These are phyloP conservation scores for Drosophila meridiana DNA, from an alignment of 2,888 invertebrate species.

Conservation along the genomic window DNA sequence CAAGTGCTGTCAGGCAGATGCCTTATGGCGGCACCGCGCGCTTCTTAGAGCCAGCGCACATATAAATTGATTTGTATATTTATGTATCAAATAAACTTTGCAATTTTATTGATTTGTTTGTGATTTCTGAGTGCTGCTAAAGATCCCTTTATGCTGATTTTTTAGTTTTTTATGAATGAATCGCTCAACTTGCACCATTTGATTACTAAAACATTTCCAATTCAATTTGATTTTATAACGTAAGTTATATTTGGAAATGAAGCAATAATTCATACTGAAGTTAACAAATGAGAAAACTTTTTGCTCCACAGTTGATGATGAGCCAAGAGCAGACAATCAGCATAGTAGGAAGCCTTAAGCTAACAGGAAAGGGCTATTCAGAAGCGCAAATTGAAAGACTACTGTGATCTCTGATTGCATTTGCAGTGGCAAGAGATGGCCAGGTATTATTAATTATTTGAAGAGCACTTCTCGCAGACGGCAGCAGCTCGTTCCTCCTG, in stretches of 20 bases:
- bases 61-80: constrained; percentile 76
- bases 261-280: constrained; percentile 58
- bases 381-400: background rate
- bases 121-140: constrained; percentile 41
- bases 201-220: constrained; percentile 25
- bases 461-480: constrained; percentile 19
- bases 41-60: constrained; percentile 38
- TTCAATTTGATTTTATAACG: constrained; percentile 32
- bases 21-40: constrained; percentile 39
- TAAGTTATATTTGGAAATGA: constrained; percentile 4
- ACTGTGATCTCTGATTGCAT: background rate
- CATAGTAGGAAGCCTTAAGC: constrained; percentile 27
- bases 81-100: constrained; percentile 71
- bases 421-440: constrained; percentile 4
- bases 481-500: background rate
- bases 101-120: constrained; percentile 72
- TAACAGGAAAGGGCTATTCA: background rate
- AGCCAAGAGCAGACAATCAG: constrained; percentile 32
- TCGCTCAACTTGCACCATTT: constrained; percentile 15
- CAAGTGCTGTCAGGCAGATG: constrained; percentile 46
- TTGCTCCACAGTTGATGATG: constrained; percentile 15
- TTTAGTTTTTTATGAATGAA: constrained; percentile 23
- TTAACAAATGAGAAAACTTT: constrained; percentile 33
- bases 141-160: constrained; percentile 26
- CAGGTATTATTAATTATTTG: constrained; percentile 65